Percentiles rank a stretch among this genome's conserved stretches.
Conservation (phyloP, 1,140 invertebrate genomes). For the Saccostrea echinata region DNA sequence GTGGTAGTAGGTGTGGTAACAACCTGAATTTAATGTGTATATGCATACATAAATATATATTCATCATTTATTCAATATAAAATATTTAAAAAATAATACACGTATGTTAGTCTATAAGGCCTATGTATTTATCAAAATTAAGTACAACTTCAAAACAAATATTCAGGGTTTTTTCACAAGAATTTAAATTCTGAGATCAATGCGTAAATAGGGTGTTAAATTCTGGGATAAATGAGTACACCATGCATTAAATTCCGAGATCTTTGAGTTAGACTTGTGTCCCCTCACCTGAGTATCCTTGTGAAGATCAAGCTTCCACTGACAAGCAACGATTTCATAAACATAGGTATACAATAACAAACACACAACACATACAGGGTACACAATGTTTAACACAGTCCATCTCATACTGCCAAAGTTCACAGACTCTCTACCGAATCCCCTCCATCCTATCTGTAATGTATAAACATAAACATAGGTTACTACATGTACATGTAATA, state of each 20-base stretch:
- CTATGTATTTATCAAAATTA: too few species aligned
- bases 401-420: constrained; percentile 63
- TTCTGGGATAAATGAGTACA: too few species aligned
- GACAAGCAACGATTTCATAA: constrained; percentile 77
- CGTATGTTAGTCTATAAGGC: too few species aligned
- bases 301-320: constrained; percentile 76
- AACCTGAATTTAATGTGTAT: background rate
- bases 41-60: too few species aligned
- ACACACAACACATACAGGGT: constrained; percentile 71
- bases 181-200: too few species aligned
- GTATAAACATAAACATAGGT: background rate
- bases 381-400: constrained; percentile 71
- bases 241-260: too few species aligned
- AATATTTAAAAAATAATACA: too few species aligned
- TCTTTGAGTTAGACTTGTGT: background rate
- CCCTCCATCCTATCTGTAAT: constrained; percentile 76
- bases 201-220: too few species aligned
- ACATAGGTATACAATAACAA: constrained; percentile 76
- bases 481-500: background rate
- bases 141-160: too few species aligned
- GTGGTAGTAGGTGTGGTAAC: constrained; percentile 54
- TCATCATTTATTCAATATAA: too few species aligned
- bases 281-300: constrained; percentile 72
- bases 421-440: constrained; percentile 73
- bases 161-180: too few species aligned